Percentiles rank a stretch among this genome's conserved stretches.
Conservation (phyloP, 92 coral and sea anemone genomes). For the Actinernus sp. region DNA sequence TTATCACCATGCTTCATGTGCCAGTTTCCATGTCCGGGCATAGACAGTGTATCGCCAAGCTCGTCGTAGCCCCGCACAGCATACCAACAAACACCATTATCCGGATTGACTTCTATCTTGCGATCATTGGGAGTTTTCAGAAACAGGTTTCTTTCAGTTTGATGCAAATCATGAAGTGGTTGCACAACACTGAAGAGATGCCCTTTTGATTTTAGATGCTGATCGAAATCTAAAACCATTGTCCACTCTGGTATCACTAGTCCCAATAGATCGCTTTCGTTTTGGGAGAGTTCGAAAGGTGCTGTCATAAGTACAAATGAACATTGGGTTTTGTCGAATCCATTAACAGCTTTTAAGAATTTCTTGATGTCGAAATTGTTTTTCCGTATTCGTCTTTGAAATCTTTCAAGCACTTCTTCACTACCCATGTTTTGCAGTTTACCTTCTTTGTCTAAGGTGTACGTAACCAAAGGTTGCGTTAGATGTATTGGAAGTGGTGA, state of each 20-base stretch:
- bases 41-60: slow-evolving; percentile 54
- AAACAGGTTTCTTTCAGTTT: slow-evolving; percentile 75
- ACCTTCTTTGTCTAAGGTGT: slow-evolving; percentile 28
- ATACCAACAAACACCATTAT: slow-evolving; percentile 81
- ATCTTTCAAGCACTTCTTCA: slow-evolving; percentile 43
- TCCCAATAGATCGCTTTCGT: slow-evolving; percentile 68
- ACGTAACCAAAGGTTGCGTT: slow-evolving; percentile 50
- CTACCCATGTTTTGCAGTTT: slow-evolving; percentile 24
- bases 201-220: slow-evolving; percentile 53
- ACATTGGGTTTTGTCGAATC: slow-evolving; percentile 48
- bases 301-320: slow-evolving; percentile 66
- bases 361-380: slow-evolving; percentile 45
- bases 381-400: slow-evolving; percentile 6
- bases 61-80: slow-evolving; percentile 84
- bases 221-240: slow-evolving; percentile 79
- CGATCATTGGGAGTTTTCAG: slow-evolving; percentile 67
- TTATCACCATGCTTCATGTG: slow-evolving; percentile 66
- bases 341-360: slow-evolving; percentile 51
- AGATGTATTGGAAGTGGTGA: slow-evolving; percentile 82
- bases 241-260: slow-evolving; percentile 85
- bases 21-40: slow-evolving; percentile 71
- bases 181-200: slow-evolving; percentile 55
- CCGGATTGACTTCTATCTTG: slow-evolving; percentile 66
- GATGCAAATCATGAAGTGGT: slow-evolving; percentile 66
- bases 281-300: slow-evolving; percentile 49